These are phyloP conservation scores for Antechinus stuartii DNA, from an alignment of 2,113 vertebrate species.

Conservation along the genomic window DNA sequence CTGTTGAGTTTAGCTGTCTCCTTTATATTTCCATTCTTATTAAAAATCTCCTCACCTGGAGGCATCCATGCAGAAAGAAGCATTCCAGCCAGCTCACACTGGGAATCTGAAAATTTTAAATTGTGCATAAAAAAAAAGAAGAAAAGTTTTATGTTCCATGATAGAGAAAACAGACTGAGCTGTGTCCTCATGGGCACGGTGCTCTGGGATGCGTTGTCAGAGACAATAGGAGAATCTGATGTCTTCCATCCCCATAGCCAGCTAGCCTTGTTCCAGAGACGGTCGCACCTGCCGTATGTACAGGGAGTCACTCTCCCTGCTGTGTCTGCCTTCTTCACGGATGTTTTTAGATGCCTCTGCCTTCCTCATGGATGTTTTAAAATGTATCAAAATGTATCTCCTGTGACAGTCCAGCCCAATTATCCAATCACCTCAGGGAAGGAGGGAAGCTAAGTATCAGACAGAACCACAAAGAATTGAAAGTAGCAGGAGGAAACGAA, in stretches of 20 bases:
- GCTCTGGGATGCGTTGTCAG: constrained; percentile 73
- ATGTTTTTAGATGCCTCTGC: constrained; percentile 53
- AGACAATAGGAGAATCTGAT: constrained; percentile 42
- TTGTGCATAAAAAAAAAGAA: constrained; percentile 63
- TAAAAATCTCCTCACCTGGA: constrained; percentile 73
- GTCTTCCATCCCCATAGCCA: constrained; percentile 22
- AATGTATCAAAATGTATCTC: constrained; percentile 19
- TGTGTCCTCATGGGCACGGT: constrained; percentile 66
- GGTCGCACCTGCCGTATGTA: constrained; percentile 52
- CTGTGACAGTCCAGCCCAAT: constrained; percentile 53
- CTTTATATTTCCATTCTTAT: constrained; percentile 54
- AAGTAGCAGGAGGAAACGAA: background rate
- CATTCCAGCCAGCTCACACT: constrained; percentile 62
- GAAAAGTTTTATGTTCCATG: constrained; percentile 51
- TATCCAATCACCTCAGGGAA: constrained; percentile 57
- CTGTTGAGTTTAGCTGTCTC: constrained; percentile 32
- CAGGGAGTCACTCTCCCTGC: background rate
- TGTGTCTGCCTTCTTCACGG: constrained; percentile 61
- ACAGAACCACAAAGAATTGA: background rate
- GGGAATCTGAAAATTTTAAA: constrained; percentile 71
- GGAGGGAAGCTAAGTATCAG: background rate
- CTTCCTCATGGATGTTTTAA: constrained; percentile 67
- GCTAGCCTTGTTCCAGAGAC: constrained; percentile 56
- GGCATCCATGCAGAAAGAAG: constrained; percentile 62
- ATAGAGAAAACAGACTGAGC: constrained; percentile 61